A percentile compares a stretch with the other conserved stretches of the same genome.
These are phyloP conservation scores for Gnathonemus echidnorhynchus DNA, from an alignment of 2,113 vertebrate genomes.

Conservation along the genomic window DNA sequence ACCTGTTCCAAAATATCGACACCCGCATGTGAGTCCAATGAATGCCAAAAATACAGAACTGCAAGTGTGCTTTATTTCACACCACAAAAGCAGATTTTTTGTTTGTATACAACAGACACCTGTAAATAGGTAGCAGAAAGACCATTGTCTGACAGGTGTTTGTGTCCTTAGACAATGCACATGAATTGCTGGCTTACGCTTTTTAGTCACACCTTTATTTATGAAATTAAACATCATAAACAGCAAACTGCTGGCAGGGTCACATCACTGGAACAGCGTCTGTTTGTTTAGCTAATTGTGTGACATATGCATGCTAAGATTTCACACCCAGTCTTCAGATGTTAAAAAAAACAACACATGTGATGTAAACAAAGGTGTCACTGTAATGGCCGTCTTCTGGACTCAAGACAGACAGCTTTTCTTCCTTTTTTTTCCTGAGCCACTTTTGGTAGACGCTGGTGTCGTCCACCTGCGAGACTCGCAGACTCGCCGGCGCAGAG, in stretches of 20 bases:
- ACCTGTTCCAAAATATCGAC: background rate
- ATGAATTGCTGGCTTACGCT: background rate
- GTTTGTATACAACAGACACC: background rate
- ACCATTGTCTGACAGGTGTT: background rate
- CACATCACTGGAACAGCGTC: background rate
- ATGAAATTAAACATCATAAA: background rate
- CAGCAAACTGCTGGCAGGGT: background rate
- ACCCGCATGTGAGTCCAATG: background rate
- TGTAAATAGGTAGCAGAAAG: background rate
- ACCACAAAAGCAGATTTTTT: background rate
- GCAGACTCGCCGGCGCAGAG: background rate
- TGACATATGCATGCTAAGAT: background rate
- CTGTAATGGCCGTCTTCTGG: background rate
- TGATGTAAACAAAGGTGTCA: background rate
- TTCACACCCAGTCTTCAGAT: background rate
- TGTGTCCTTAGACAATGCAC: background rate
- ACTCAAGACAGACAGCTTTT: background rate
- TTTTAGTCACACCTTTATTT: background rate
- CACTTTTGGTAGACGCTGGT: background rate
- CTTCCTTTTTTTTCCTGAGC: background rate
- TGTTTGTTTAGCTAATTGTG: background rate
- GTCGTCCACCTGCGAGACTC: background rate
- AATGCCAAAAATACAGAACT: background rate
- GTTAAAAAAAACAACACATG: background rate
- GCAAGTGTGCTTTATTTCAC: background rate